Percentiles rank a stretch among this genome's conserved stretches.
Conservation (phyloP, 2,797 vertebrate species). For the Sardinella longiceps region DNA sequence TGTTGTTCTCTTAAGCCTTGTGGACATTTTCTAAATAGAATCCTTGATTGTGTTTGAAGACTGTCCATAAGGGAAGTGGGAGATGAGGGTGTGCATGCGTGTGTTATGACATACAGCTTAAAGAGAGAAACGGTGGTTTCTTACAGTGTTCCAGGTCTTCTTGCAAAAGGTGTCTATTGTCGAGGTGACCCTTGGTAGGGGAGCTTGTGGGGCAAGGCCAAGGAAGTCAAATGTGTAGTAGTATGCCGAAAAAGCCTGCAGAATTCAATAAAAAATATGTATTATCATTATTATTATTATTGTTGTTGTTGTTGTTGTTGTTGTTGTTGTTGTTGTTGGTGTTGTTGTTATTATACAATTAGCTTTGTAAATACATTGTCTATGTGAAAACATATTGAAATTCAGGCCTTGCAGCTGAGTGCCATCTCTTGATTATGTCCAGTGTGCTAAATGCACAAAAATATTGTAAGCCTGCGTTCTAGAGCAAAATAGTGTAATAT, state of each 20-base stretch:
- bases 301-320: no score
- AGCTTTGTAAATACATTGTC: not conserved
- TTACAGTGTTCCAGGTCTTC: constrained; percentile 57
- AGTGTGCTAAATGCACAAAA: not conserved
- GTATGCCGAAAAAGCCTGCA: constrained; percentile 62
- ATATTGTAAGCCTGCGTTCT: no score
- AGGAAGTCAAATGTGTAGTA: constrained; percentile 64
- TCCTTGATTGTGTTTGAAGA: no score
- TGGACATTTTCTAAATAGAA: no score
- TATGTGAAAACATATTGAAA: not conserved
- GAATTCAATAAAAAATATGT: not conserved
- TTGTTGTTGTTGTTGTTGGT: no score
- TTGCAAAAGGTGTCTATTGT: constrained; percentile 58
- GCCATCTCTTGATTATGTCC: not conserved
- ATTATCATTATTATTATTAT: no score
- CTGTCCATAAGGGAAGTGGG: no score
- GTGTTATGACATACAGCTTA: not conserved
- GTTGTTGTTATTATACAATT: no score
- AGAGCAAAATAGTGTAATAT: not conserved
- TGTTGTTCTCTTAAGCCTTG: not conserved
- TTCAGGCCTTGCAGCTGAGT: not conserved
- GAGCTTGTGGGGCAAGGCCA: constrained; percentile 55
- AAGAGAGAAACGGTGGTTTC: constrained; percentile 22
- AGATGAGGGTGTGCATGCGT: no score
- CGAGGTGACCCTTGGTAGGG: constrained; percentile 45